These are phyloP conservation scores for Steinernema carpocapsae DNA, from an alignment of 2,888 invertebrate genomes.

Conservation along the genomic window DNA sequence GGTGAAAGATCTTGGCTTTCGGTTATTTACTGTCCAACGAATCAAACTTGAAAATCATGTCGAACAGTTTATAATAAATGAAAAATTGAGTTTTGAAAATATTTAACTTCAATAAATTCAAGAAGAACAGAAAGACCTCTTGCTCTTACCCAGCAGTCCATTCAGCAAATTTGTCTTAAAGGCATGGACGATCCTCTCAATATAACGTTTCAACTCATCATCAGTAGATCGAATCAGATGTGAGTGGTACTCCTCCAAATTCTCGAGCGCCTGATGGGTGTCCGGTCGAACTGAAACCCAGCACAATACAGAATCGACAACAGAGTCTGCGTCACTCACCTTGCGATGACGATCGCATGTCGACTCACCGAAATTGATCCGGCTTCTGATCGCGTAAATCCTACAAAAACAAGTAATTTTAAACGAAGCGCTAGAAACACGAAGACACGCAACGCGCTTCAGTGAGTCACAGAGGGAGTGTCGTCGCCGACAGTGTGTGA, in stretches of 20 bases:
- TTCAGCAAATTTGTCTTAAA: slow-evolving; percentile 98
- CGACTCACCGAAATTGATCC: slow-evolving; percentile 15
- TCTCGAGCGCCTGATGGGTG: slow-evolving; percentile 95
- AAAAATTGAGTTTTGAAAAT: no score
- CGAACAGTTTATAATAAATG: no score
- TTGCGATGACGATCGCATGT: slow-evolving; percentile 26
- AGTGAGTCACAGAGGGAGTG: not conserved
- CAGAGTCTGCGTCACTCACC: not conserved
- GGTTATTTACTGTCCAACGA: no score
- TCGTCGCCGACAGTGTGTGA: not conserved
- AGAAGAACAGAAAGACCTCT: no score
- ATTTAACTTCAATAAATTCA: no score
- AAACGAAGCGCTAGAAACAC: slow-evolving; percentile 7
- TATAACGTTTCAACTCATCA: slow-evolving; percentile 89
- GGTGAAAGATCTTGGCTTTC: no score
- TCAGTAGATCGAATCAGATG: slow-evolving; percentile 89
- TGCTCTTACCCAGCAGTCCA: slow-evolving; percentile 85
- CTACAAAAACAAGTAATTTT: slow-evolving; percentile 25
- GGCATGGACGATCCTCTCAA: slow-evolving; percentile 95
- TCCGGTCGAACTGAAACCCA: slow-evolving; percentile 72
- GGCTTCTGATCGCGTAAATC: not conserved
- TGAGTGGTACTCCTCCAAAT: slow-evolving; percentile 96
- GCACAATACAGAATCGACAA: not conserved
- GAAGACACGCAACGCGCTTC: not conserved
- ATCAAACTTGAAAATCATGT: no score